A percentile compares a stretch with the other conserved stretches of the same genome.
phyloP scores from a whole-genome alignment of 2,113 vertebrate genomes.

The Scalopus aquaticus region DNA sequence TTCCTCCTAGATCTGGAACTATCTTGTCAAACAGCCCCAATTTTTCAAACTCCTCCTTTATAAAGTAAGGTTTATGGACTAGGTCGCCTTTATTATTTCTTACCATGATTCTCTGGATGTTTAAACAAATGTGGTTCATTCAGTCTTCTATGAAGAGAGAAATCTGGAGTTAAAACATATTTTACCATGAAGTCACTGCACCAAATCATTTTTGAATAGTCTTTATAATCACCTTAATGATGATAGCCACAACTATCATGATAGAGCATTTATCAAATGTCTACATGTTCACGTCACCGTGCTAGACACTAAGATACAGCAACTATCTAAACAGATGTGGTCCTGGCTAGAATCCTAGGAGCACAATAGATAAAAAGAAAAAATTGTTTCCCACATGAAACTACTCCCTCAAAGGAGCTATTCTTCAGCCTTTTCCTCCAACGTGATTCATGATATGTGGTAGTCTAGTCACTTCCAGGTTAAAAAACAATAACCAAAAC shows the following conservation, averaged over 20 bases:
- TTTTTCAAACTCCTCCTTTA: constrained; percentile 15
- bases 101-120: neutral
- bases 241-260: neutral
- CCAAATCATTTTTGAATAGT: neutral
- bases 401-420: constrained; percentile 52
- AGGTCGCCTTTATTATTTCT: neutral
- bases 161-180: neutral
- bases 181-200: neutral
- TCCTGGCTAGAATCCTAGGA: constrained; percentile 55
- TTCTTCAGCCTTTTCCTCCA: constrained; percentile 51
- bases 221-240: neutral
- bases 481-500: constrained; percentile 40
- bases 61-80: neutral
- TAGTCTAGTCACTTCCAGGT: constrained; percentile 32
- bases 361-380: constrained; percentile 57
- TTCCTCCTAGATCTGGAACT: neutral
- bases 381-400: constrained; percentile 60
- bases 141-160: neutral
- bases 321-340: constrained; percentile 41
- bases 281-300: neutral
- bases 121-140: constrained; percentile 17
- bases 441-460: constrained; percentile 53
- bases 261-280: neutral
- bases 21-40: neutral
- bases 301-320: constrained; percentile 28